Evolutionary conservation across 2,888 invertebrate genomes (phyloP), one percentile per base, ranked within the genome.

Genomic region (Carpatolechia fugitivella): DNA sequence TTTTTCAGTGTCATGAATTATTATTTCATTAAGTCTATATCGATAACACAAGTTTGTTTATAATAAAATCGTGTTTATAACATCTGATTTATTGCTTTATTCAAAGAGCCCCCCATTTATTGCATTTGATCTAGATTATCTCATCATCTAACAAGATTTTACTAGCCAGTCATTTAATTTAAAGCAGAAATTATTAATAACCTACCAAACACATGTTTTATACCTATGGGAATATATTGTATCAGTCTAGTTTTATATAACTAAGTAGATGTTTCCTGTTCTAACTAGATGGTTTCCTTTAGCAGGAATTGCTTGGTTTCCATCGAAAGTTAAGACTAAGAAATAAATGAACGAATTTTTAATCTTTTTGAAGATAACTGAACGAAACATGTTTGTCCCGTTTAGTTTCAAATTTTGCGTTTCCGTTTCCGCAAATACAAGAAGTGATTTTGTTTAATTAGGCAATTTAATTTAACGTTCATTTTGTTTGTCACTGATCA

Each of bases 401-500:
- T 50, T 50, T 13, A 31, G 7, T 50, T 50, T 38, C 3, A n/a
- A 35, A 35, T 33, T n/a, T 30, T 16, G 14, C 2, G 50, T 50
- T 38, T 50, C 50, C 50, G 50, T 29, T 50, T 50, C 50, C 50
- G 36, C 13, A 38, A 10, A 20, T 8, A 8, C 10, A 14, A 50
- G 29, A 29, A 29, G 29, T 44, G 1, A 41, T 7, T 3, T 10
- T 35, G 1, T 36, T 50, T 38, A 50, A 38, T 38, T 38, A n/a
- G 35, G 20, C 18, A 24, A 24, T 50, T 50, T 24, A 13, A 36
- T 36, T 49, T 50, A 36, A 50, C 36, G 36, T 24, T 50, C 13
- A 24, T 46, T 46, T 13, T 46, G 30, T 50, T 38, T 50, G 29
- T 50, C 29, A n/a, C 7, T 29, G 50, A 50, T 50, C 20, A 35